Evolutionary conservation across 1,140 invertebrate species (phyloP).

Genomic region (Papilio helenus): DNA sequence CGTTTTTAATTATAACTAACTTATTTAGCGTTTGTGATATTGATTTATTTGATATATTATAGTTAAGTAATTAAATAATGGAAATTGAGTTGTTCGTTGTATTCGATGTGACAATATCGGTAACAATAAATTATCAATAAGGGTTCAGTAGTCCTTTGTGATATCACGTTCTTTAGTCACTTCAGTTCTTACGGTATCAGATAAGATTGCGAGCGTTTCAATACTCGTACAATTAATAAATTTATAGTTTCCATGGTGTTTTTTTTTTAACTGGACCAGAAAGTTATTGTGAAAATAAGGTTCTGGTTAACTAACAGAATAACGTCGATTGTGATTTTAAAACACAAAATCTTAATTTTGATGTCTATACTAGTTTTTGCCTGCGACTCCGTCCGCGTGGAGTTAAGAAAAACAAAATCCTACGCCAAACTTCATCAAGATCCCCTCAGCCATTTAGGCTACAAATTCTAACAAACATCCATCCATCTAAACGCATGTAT

Average conservation of each 20-base stretch:
- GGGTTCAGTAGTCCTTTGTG: slow-evolving; percentile 27
- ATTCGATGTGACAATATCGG: not conserved
- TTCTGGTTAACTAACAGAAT: not conserved
- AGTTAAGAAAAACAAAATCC: too few species aligned
- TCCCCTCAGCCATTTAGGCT: too few species aligned
- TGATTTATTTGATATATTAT: too few species aligned
- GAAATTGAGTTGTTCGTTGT: not conserved
- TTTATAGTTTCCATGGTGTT: slow-evolving; percentile 9
- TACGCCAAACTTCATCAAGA: too few species aligned
- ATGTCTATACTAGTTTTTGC: too few species aligned
- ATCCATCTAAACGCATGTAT: too few species aligned
- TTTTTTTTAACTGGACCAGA: not conserved
- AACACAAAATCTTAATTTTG: too few species aligned
- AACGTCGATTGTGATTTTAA: not conserved
- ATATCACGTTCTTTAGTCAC: slow-evolving; percentile 19
- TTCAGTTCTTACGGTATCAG: slow-evolving; percentile 12
- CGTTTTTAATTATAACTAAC: too few species aligned
- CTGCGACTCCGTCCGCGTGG: too few species aligned
- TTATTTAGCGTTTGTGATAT: too few species aligned
- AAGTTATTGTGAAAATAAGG: not conserved
- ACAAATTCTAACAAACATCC: too few species aligned
- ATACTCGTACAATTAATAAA: not conserved
- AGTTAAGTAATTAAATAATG: not conserved
- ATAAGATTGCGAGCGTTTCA: not conserved
- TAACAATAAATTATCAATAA: slow-evolving; percentile 21